phyloP scores from a whole-genome alignment of 2,888 invertebrate genomes.

The Eupithecia insigniata region DNA sequence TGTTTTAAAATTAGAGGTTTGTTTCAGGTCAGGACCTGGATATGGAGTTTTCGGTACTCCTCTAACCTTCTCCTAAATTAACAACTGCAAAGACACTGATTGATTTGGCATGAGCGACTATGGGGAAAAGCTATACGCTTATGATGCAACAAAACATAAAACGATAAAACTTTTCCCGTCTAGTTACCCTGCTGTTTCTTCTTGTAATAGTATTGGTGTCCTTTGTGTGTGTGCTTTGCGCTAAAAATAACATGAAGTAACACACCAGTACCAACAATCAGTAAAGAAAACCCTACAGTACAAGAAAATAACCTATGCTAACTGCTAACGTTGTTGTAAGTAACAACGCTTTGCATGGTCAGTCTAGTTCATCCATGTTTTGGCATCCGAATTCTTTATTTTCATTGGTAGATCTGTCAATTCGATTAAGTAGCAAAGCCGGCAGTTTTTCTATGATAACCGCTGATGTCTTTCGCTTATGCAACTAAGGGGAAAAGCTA shows the following conservation, averaged over 20 bases:
- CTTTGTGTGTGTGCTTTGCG: neutral
- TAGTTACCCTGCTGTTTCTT: neutral
- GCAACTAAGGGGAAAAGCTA: slow-evolving; percentile 6
- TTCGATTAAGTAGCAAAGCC: neutral
- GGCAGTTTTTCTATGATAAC: neutral
- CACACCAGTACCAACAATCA: neutral
- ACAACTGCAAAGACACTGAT: neutral
- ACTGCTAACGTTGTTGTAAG: too few relatives aligned
- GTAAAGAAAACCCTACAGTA: neutral
- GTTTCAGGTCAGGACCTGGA: too few relatives aligned
- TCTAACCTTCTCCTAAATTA: too few relatives aligned
- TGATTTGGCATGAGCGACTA: neutral
- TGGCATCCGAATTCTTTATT: neutral
- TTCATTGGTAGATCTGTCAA: neutral
- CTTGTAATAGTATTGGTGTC: neutral
- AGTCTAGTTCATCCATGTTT: neutral
- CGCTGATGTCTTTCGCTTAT: neutral
- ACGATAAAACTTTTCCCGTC: neutral
- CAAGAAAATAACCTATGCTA: neutral
- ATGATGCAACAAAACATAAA: slow-evolving; percentile 3
- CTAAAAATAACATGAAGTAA: neutral
- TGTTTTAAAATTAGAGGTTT: too few relatives aligned
- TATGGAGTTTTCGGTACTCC: too few relatives aligned
- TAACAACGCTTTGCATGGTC: neutral
- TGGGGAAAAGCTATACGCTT: slow-evolving; percentile 14